Conservation (phyloP, 2,888 invertebrate genomes). For the Alsophila aescularia region DNA sequence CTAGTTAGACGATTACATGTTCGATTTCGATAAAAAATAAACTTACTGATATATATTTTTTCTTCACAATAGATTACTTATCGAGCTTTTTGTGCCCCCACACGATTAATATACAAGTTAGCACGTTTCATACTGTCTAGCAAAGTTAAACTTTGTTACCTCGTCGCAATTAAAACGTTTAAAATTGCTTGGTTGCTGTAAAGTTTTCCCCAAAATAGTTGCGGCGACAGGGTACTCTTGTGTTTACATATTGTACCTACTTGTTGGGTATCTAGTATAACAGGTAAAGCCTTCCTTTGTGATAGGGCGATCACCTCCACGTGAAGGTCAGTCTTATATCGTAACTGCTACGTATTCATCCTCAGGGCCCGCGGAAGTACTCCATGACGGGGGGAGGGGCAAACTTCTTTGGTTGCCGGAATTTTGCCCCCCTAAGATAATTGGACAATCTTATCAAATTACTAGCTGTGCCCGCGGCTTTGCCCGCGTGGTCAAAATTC, state of each 20-base stretch:
- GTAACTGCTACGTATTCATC: constrained; percentile 41
- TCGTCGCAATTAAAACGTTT: constrained; percentile 3
- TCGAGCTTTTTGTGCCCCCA: constrained; percentile 27
- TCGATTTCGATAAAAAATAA: constrained; percentile 23
- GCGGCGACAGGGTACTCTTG: constrained; percentile 8
- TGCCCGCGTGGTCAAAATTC: too few relatives aligned
- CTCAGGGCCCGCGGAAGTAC: too few relatives aligned
- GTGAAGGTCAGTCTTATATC: constrained; percentile 54
- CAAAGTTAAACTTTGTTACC: neutral
- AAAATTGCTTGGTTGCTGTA: neutral
- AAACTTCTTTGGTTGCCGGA: too few relatives aligned
- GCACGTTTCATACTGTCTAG: constrained; percentile 21
- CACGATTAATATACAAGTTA: constrained; percentile 39
- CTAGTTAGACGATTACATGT: constrained; percentile 4
- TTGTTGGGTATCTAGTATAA: constrained; percentile 36
- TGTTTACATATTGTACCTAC: constrained; percentile 18
- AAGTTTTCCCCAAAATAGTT: neutral
- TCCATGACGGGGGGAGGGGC: too few relatives aligned
- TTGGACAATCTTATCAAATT: too few relatives aligned
- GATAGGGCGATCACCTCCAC: constrained; percentile 59
- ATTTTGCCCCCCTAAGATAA: too few relatives aligned
- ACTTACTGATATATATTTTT: constrained; percentile 3
- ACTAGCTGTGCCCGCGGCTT: too few relatives aligned
- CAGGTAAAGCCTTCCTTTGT: constrained; percentile 53
- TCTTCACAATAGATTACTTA: constrained; percentile 20